Evolutionary conservation across 1,140 invertebrate species (phyloP).

Genomic region (Zaprionus taronus): DNA sequence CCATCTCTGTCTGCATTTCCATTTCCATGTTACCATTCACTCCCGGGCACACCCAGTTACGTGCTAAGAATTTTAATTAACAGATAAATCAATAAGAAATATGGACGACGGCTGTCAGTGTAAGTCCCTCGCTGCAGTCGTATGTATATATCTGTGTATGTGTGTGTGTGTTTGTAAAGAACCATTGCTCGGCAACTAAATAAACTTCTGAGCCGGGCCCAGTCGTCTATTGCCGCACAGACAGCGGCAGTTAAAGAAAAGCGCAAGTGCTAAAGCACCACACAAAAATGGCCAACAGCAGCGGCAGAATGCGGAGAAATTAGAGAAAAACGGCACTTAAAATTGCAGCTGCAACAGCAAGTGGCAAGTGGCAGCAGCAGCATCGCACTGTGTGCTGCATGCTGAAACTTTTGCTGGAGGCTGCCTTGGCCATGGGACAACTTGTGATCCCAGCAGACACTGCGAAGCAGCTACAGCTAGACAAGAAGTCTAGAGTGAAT

Average conservation of each 20-base stretch:
- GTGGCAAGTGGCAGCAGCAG: conserved; percentile 17
- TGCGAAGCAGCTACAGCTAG: conserved; percentile 14
- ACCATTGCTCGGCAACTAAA: conserved; percentile 69
- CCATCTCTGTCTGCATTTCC: conserved; percentile 16
- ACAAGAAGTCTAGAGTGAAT: not conserved
- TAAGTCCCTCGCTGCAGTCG: conserved; percentile 32
- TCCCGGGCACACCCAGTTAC: conserved; percentile 63
- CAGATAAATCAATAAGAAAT: conserved; percentile 83
- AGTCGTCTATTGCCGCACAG: conserved; percentile 20
- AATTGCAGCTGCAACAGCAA: conserved; percentile 49
- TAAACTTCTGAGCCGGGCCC: conserved; percentile 55
- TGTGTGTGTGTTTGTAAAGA: conserved; percentile 36
- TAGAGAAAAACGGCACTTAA: conserved; percentile 74
- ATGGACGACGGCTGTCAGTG: conserved; percentile 80
- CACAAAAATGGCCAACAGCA: conserved; percentile 59
- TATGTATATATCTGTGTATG: conserved; percentile 18
- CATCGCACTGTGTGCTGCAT: conserved; percentile 14
- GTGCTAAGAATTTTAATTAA: conserved; percentile 83
- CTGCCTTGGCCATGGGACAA: conserved; percentile 46
- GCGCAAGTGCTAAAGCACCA: conserved; percentile 61
- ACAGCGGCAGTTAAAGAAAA: conserved; percentile 50
- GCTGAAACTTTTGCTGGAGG: conserved; percentile 39
- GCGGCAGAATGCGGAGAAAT: conserved; percentile 57
- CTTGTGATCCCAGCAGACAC: conserved; percentile 12
- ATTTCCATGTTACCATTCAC: conserved; percentile 38